Evolutionary conservation across 2,113 vertebrate genomes (phyloP).

Genomic region (Dunckerocampus dactyliophorus): DNA sequence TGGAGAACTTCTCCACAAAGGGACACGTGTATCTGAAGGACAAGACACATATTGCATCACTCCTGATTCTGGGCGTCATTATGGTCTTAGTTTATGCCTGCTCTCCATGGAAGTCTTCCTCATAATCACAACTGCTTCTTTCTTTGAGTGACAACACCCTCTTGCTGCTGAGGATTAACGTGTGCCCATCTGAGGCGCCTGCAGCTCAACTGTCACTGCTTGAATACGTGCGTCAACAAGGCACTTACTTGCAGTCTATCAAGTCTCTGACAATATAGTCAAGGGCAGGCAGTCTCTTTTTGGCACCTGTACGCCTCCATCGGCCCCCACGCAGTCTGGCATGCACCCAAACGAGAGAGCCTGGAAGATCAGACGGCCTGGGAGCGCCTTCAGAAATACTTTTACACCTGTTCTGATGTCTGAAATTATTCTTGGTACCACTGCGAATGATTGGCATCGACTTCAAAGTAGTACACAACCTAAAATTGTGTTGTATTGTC

Average conservation of each 20-base stretch:
- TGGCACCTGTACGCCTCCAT: constrained; percentile 36
- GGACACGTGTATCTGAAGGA: constrained; percentile 90
- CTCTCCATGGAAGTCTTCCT: no score
- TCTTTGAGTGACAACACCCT: constrained; percentile 5
- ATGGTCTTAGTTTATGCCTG: no score
- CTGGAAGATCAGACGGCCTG: constrained; percentile 21
- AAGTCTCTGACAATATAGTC: constrained; percentile 39
- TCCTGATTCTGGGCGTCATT: not conserved
- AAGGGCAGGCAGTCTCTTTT: constrained; percentile 32
- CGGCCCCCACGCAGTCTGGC: constrained; percentile 35
- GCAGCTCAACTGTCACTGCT: constrained; percentile 38
- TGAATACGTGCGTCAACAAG: constrained; percentile 51
- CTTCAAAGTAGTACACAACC: not conserved
- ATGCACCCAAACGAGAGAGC: constrained; percentile 26
- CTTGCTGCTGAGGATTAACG: constrained; percentile 10
- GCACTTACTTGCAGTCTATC: constrained; percentile 43
- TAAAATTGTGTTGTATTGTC: no score
- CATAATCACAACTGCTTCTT: no score
- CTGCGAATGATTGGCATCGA: no score
- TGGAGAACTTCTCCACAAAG: constrained; percentile 99
- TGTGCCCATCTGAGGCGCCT: constrained; percentile 23
- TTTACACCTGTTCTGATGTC: constrained; percentile 29
- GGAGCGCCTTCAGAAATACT: constrained; percentile 19
- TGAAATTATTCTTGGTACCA: not conserved
- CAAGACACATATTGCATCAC: not conserved